Conservation (phyloP, 2,888 invertebrate species). For the Ochropleura leucogaster region DNA sequence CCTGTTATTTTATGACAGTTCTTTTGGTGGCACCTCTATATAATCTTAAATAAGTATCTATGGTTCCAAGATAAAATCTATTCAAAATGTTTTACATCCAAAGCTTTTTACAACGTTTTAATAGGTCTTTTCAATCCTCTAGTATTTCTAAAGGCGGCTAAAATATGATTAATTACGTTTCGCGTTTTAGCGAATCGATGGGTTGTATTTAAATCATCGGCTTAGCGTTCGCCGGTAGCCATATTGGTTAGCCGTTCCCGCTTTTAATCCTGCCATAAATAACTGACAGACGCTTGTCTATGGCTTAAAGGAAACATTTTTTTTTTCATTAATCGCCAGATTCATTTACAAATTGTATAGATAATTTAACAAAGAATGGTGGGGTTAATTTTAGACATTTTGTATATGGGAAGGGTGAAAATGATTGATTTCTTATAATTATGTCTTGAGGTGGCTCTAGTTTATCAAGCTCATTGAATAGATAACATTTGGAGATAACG, state of each 20-base stretch:
- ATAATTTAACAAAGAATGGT: conserved; percentile 27
- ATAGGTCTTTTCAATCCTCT: conserved; percentile 66
- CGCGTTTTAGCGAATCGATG: conserved; percentile 81
- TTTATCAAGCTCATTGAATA: background rate
- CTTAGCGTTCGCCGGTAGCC: conserved; percentile 79
- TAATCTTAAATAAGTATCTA: background rate
- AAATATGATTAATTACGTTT: conserved; percentile 84
- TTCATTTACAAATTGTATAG: conserved; percentile 46
- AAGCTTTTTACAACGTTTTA: conserved; percentile 54
- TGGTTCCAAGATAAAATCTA: conserved; percentile 53
- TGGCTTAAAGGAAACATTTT: conserved; percentile 67
- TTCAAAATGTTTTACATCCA: conserved; percentile 49
- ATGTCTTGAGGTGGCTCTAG: conserved; percentile 18
- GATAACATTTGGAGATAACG: background rate
- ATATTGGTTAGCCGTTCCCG: conserved; percentile 80
- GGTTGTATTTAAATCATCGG: conserved; percentile 86
- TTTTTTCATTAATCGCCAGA: conserved; percentile 52
- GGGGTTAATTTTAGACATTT: conserved; percentile 11
- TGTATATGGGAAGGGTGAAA: background rate
- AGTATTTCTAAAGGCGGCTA: conserved; percentile 75
- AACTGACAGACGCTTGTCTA: conserved; percentile 81
- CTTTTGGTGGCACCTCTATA: background rate
- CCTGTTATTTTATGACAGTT: background rate
- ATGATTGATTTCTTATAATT: background rate
- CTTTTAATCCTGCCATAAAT: conserved; percentile 85